Base-by-base conservation (phyloP, 2,888 invertebrate species). In the Penaeus monodon region DNA sequence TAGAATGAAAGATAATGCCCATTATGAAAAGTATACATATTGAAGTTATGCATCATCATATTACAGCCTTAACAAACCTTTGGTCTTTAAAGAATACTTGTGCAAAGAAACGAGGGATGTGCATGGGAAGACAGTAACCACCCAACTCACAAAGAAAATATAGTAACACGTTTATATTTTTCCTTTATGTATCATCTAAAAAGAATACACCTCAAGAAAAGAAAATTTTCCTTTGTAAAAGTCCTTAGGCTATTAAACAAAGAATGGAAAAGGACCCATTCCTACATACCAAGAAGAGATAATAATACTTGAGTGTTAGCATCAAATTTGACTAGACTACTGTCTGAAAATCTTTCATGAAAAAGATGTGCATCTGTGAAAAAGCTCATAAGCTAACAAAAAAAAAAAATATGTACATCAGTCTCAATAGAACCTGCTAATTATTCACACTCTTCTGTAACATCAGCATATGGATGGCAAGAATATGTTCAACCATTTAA, bases 271-370 rank as follows among this genome's bases (percentile, higher is more conserved):
- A 49, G 49, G 49, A 49, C 10, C 10, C 49, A 49, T 49, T 49
- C 49, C 14, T 49, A 12, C 49, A 12, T 6, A 49, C 14, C 14
- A 14, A 38, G 14, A 38, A 24, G 22, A 74, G 12, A 74, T 74
- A 44, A 6, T 76, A 33, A 49, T 49, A 38, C 49, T 77, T 24
- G 17, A 49, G 27, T 77, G 57, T 38, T n/a, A 27, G 77, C 57
- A 27, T n/a, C n/a, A 57, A 77, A 77, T 57, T 33, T 77, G 77
- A 77, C 77, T 77, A 77, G 77, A 77, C 77, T 77, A 77, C 77
- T 57, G 27, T n/a, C 12, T 77, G 57, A 77, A 49, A 77, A 77
- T 57, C 27, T 49, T 38, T 38, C 44, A 49, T 77, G n/a, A 77
- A 49, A 77, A 77, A 57, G 77, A 77, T 38, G 29, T 76, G n/a